Percentiles rank a stretch among this genome's conserved stretches.
These are phyloP conservation scores for Rhopalosiphum nymphaeae DNA, from an alignment of 2,888 invertebrate genomes.

Conservation along the genomic window DNA sequence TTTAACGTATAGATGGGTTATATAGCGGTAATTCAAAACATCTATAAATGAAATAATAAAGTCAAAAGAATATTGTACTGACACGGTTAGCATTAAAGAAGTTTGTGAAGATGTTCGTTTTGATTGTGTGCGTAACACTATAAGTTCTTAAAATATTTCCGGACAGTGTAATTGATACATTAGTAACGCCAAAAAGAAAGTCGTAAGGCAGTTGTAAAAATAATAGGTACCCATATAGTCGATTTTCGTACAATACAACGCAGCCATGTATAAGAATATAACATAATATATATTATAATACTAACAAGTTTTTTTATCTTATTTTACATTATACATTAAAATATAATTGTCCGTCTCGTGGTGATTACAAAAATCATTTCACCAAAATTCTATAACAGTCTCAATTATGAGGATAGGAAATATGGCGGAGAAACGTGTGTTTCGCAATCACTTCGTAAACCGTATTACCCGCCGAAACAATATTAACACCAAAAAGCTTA, in stretches of 20 bases:
- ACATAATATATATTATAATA: not conserved
- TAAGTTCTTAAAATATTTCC: conserved; percentile 55
- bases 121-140: conserved; percentile 12
- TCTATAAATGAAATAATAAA: conserved; percentile 13
- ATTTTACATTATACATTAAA: not conserved
- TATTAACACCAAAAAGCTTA: not conserved
- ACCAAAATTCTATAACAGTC: not conserved
- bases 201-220: conserved; percentile 11
- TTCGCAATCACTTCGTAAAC: not conserved
- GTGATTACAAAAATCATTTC: not conserved
- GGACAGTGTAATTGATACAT: conserved; percentile 50
- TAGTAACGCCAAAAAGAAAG: conserved; percentile 58
- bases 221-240: not conserved
- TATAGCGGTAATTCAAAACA: not conserved
- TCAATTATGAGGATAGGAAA: not conserved
- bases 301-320: conserved; percentile 1
- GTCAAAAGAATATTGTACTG: not conserved
- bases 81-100: not conserved
- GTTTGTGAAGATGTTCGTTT: conserved; percentile 19
- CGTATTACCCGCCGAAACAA: not conserved
- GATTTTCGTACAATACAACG: conserved; percentile 10
- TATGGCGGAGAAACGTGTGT: not conserved
- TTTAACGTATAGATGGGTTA: not conserved
- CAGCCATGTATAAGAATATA: not conserved
- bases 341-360: not conserved